Conservation (phyloP, 2,888 invertebrate species). For the Athripsodes cinereus region DNA sequence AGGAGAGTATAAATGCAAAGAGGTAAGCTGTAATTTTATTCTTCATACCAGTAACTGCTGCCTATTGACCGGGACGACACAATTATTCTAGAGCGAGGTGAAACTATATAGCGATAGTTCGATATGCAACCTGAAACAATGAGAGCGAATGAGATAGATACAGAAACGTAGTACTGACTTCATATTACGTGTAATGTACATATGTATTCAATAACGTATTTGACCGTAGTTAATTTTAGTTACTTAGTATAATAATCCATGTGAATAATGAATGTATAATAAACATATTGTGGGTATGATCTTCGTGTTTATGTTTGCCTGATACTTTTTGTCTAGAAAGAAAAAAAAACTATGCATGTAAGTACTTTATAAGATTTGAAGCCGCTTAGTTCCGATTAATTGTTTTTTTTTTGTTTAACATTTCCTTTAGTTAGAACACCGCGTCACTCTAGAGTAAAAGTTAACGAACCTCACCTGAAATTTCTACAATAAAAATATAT, state of each 20-base stretch:
- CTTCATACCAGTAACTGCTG: background rate
- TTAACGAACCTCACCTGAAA: too few relatives aligned
- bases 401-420: too few relatives aligned
- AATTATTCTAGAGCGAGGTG: background rate
- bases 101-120: background rate
- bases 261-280: too few relatives aligned
- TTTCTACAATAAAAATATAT: too few relatives aligned
- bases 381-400: too few relatives aligned
- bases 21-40: background rate
- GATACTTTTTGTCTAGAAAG: background rate
- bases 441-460: too few relatives aligned
- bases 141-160: background rate
- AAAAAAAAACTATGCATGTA: background rate
- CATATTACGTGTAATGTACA: background rate
- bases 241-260: too few relatives aligned
- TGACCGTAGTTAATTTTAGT: too few relatives aligned
- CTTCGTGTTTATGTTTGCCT: background rate
- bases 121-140: background rate
- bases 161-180: background rate
- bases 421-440: too few relatives aligned
- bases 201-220: too few relatives aligned
- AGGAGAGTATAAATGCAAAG: background rate
- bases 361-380: too few relatives aligned
- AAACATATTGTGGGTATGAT: too few relatives aligned
- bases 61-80: constrained; percentile 1